Evolutionary conservation across 2,888 invertebrate species (phyloP).

Genomic region (Mesochorus sp.): DNA sequence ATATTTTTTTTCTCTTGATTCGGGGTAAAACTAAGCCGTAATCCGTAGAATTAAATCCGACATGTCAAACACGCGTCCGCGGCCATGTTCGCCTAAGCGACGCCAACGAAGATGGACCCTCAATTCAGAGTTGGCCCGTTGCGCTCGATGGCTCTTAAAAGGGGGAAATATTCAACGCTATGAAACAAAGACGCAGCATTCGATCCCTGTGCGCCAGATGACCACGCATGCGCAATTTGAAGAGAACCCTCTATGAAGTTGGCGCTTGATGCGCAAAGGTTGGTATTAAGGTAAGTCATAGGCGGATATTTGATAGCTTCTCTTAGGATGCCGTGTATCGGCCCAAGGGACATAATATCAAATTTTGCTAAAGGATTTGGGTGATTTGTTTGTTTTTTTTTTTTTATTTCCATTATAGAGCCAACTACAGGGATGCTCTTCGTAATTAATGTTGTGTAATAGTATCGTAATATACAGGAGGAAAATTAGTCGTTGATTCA

Average conservation of each 20-base stretch:
- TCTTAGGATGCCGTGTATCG: constrained; percentile 33
- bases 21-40: too few relatives aligned
- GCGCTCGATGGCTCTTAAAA: too few relatives aligned
- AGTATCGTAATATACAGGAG: constrained; percentile 63
- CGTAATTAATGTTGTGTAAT: constrained; percentile 63
- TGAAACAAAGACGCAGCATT: not conserved
- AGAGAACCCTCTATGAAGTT: not conserved
- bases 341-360: too few relatives aligned
- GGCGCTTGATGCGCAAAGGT: not conserved
- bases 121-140: too few relatives aligned
- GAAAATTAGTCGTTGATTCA: constrained; percentile 58
- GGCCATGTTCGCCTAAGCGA: too few relatives aligned
- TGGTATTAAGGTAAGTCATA: not conserved
- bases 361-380: too few relatives aligned
- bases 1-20: too few relatives aligned
- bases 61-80: too few relatives aligned
- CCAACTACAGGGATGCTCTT: constrained; percentile 58
- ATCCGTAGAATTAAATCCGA: too few relatives aligned
- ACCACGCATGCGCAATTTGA: not conserved
- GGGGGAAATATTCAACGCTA: constrained; percentile 31
- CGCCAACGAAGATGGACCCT: too few relatives aligned
- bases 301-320: constrained; percentile 15
- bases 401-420: constrained; percentile 42
- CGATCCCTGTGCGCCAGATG: not conserved
- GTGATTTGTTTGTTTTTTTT: constrained; percentile 35